phyloP scores from a whole-genome alignment of 2,113 vertebrate genomes.

The Blennius ocellaris region DNA sequence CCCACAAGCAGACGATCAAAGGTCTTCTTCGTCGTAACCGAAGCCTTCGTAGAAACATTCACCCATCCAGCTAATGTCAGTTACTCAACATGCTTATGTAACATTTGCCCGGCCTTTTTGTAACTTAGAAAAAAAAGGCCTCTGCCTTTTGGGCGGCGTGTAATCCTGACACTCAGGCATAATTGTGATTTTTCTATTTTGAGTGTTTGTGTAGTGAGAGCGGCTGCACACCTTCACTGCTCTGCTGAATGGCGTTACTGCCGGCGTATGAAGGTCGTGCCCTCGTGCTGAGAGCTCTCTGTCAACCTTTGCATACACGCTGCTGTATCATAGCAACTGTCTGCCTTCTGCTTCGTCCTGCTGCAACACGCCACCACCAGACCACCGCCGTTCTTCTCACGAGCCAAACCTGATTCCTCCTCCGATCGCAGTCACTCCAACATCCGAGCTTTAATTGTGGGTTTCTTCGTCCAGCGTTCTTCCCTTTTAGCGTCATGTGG shows the following conservation, averaged over 20 bases:
- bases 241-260: no score
- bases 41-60: neutral
- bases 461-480: no score
- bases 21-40: no score
- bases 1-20: no score
- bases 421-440: no score
- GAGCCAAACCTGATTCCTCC: neutral
- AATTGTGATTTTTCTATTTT: neutral
- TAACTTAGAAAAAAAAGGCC: constrained; percentile 6
- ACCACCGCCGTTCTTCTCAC: constrained; percentile 6
- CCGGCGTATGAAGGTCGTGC: constrained; percentile 12
- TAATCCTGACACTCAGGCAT: neutral
- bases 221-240: no score
- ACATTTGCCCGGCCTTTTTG: constrained; percentile 33
- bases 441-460: no score
- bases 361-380: neutral
- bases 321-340: constrained; percentile 57
- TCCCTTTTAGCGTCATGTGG: no score
- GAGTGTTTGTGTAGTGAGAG: neutral
- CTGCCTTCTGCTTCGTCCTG: constrained; percentile 1
- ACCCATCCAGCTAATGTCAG: constrained; percentile 39
- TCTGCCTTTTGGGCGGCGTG: neutral
- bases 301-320: constrained; percentile 17
- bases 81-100: constrained; percentile 59
- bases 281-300: neutral